phyloP scores from a whole-genome alignment of 2,113 vertebrate species.

The Guaruba guarouba region DNA sequence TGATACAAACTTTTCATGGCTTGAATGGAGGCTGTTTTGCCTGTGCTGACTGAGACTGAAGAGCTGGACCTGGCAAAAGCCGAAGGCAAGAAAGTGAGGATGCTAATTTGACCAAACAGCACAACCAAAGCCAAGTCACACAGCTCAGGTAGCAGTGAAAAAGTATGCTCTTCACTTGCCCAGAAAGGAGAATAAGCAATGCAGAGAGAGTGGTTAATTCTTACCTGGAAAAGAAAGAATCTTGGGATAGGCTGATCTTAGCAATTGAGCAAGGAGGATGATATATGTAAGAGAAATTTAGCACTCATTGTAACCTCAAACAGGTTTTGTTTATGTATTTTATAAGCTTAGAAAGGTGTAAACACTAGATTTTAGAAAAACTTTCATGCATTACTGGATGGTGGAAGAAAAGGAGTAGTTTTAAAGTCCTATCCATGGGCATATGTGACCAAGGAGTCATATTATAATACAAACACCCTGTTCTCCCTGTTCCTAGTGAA shows the following conservation, averaged over 20 bases:
- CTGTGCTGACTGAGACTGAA: neutral
- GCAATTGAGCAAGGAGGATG: neutral
- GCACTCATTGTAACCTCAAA: neutral
- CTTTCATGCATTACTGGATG: neutral
- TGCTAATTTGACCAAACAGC: neutral
- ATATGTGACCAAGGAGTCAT: neutral
- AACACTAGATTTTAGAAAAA: neutral
- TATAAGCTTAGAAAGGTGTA: neutral
- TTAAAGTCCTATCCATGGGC: too few species aligned
- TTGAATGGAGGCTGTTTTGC: neutral
- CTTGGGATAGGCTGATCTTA: neutral
- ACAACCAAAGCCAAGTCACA: neutral
- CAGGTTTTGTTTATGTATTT: neutral
- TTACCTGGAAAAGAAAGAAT: neutral
- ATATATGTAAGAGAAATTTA: neutral
- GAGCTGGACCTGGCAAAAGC: neutral
- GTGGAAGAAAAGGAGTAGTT: neutral
- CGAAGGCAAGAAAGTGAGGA: neutral
- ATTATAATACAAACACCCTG: neutral
- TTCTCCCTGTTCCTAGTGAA: neutral
- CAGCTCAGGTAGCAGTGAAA: neutral
- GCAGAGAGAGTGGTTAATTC: neutral
- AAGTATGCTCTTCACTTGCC: neutral
- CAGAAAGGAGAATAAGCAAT: neutral
- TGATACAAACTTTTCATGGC: neutral